A percentile compares a stretch with the other conserved stretches of the same genome.
Conservation (phyloP, 2,113 vertebrate species). For the Trichomycterus rosablanca region DNA sequence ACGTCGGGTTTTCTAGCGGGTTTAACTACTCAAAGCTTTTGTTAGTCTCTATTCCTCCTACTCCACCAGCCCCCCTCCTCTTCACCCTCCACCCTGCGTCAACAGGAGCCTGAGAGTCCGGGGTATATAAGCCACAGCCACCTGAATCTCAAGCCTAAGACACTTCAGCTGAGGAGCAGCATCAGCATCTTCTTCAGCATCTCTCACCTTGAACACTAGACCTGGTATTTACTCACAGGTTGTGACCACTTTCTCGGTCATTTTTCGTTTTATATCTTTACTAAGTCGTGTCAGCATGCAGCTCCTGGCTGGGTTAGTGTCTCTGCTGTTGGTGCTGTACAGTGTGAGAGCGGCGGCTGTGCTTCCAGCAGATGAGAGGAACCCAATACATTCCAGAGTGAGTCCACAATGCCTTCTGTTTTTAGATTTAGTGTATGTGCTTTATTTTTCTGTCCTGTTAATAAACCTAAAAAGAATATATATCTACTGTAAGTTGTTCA, state of each 20-base stretch:
- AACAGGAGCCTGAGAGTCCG: constrained; percentile 53
- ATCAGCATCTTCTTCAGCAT: constrained; percentile 10
- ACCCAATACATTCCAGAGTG: constrained; percentile 69
- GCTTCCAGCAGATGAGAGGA: constrained; percentile 77
- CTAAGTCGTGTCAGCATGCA: constrained; percentile 68
- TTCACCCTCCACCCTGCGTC: constrained; percentile 67
- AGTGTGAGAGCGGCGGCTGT: constrained; percentile 69
- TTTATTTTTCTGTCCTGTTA: not conserved
- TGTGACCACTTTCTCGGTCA: too few relatives aligned
- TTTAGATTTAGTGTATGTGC: too few relatives aligned
- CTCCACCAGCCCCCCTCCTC: constrained; percentile 45
- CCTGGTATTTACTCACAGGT: constrained; percentile 2
- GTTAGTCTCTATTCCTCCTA: constrained; percentile 57
- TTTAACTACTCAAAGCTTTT: constrained; percentile 59
- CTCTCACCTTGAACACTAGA: constrained; percentile 28
- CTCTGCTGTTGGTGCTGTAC: constrained; percentile 75
- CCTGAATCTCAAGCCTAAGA: constrained; percentile 59
- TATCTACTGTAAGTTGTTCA: too few relatives aligned
- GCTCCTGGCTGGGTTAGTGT: constrained; percentile 70
- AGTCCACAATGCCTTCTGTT: constrained; percentile 50
- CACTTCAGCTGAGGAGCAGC: constrained; percentile 51
- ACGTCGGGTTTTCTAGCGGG: constrained; percentile 52
- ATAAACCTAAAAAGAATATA: too few relatives aligned
- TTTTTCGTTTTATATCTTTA: constrained; percentile 40
- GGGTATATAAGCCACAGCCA: constrained; percentile 68